Conservation (phyloP, 1,140 invertebrate genomes). For the Macrobrachium nipponense region DNA sequence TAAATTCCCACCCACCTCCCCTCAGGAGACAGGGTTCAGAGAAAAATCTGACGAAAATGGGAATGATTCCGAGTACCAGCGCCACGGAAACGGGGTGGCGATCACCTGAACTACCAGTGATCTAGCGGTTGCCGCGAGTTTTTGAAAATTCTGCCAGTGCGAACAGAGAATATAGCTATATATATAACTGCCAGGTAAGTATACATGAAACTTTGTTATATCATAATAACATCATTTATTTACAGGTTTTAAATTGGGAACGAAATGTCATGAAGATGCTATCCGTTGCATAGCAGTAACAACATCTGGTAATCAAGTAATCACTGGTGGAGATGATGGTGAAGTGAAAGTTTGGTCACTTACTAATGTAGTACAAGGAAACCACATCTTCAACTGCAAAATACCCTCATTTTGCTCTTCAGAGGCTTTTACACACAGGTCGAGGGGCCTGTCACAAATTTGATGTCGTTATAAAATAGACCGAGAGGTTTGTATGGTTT, state of each 20-base stretch:
- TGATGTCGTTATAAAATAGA: slow-evolving; percentile 9
- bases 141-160: too few species aligned
- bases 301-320: slow-evolving; percentile 32
- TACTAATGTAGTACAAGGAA: background rate
- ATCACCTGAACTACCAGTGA: too few species aligned
- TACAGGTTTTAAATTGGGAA: slow-evolving; percentile 39
- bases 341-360: slow-evolving; percentile 54
- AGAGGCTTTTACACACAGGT: slow-evolving; percentile 22
- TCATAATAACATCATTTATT: too few species aligned
- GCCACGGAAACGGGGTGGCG: too few species aligned
- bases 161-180: too few species aligned
- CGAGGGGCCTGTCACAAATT: slow-evolving; percentile 44
- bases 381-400: background rate
- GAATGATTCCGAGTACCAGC: too few species aligned
- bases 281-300: slow-evolving; percentile 41
- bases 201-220: too few species aligned
- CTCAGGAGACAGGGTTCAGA: too few species aligned
- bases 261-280: slow-evolving; percentile 33
- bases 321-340: slow-evolving; percentile 49
- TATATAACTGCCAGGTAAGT: too few species aligned
- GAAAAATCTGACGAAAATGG: too few species aligned
- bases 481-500: slow-evolving; percentile 27
- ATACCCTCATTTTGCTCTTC: slow-evolving; percentile 28
- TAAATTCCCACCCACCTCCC: too few species aligned
- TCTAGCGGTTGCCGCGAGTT: too few species aligned